phyloP scores from a whole-genome alignment of 2,888 invertebrate species.

The Dioctria linearis region DNA sequence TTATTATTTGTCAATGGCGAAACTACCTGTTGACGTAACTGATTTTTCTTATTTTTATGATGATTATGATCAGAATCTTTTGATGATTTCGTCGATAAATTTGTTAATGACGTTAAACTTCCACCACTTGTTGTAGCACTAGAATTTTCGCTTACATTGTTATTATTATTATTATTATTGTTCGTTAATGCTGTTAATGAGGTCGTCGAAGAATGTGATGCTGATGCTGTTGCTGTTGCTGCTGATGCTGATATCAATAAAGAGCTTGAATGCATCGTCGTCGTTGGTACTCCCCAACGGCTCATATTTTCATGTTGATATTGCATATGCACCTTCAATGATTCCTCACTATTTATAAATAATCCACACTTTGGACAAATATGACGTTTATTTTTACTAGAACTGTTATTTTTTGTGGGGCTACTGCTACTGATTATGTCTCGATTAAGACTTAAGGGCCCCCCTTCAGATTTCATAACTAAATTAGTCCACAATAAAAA shows the following conservation, averaged over 20 bases:
- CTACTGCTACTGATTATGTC: constrained; percentile 24
- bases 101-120: constrained; percentile 47
- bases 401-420: constrained; percentile 36
- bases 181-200: constrained; percentile 23
- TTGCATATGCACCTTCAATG: constrained; percentile 84
- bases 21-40: constrained; percentile 28
- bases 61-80: constrained; percentile 72
- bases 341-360: constrained; percentile 82
- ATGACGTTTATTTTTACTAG: constrained; percentile 70
- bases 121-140: constrained; percentile 35
- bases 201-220: constrained; percentile 40
- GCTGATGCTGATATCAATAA: constrained; percentile 26
- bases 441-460: constrained; percentile 57
- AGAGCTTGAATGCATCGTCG: constrained; percentile 49
- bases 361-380: constrained; percentile 85
- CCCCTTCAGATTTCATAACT: constrained; percentile 60
- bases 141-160: constrained; percentile 17
- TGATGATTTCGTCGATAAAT: constrained; percentile 58
- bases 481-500: constrained; percentile 35
- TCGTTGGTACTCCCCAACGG: constrained; percentile 59
- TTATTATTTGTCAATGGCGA: constrained; percentile 60
- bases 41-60: constrained; percentile 67
- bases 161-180: no score
- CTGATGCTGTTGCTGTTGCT: background rate
- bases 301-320: constrained; percentile 81